Evolutionary conservation across 2,888 invertebrate species (phyloP), one percentile per base, ranked within the genome.

Genomic region (Polyploca ridens): DNA sequence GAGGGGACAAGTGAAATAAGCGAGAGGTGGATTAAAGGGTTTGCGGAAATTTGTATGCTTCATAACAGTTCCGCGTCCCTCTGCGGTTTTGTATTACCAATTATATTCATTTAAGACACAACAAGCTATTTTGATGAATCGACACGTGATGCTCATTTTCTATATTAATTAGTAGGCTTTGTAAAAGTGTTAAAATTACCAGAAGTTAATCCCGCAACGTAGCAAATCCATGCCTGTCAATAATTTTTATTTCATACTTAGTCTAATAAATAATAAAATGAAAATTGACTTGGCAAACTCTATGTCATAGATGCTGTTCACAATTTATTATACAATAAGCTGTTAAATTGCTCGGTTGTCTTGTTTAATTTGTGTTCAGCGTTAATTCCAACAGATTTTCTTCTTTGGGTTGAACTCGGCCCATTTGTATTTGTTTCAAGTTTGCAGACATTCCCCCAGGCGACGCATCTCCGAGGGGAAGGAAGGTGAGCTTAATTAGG

Each of bases 1-100:
- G 89, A 90, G 92, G 93, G 93, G 88, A 83, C 91, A 91, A 93
- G 93, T 92, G 93, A 93, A 92, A 93, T 91, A 92, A 92, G 88
- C 88, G 88, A 86, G 88, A 88, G 82, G 81, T 72, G 87, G 91
- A 91, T 92, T 93, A 93, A 93, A 93, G 93, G 93, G 93, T 93
- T 93, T 90, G 89, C 67, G 87, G 87, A 87, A 92, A 92, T 93
- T 92, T 91, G 92, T 92, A 88, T 87, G 88, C 89, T 83, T 89
- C 88, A 90, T 90, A 90, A 88, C 90, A 81, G 79, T 69, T 76
- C 76, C 68, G 67, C 78, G 78, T 86, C 90, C 88, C 89, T 78
- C 76, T 85, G 87, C 85, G 89, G 93, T 93, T 90, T 94, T 87
- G 88, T 90, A 89, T 94, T 93, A 93, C 94, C 94, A 94, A 94